Evolutionary conservation across 2,888 invertebrate species (phyloP).

Genomic region (Orthosia cruda): DNA sequence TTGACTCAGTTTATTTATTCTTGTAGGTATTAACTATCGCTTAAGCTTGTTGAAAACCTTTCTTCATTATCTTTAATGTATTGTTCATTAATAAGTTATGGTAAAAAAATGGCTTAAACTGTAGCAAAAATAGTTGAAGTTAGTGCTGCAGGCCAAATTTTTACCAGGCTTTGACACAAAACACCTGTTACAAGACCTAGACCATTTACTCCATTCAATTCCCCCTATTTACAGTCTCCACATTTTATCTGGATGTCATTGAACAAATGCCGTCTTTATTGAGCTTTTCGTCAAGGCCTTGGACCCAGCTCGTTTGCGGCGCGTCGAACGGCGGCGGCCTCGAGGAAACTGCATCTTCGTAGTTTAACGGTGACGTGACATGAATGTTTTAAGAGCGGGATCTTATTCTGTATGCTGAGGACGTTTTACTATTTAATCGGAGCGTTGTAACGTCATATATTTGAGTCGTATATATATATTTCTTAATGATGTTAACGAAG

Average conservation of each 20-base stretch:
- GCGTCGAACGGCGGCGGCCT: conserved; percentile 35
- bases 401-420: conserved; percentile 12
- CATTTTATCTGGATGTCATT: conserved; percentile 33
- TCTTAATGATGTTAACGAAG: not conserved
- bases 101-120: not conserved
- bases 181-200: not conserved
- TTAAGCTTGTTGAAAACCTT: no score
- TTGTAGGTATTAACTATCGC: no score
- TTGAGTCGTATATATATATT: not conserved
- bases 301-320: conserved; percentile 29
- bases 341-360: conserved; percentile 50
- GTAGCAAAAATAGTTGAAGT: not conserved
- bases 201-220: conserved; percentile 2
- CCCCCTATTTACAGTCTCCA: not conserved
- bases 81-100: no score
- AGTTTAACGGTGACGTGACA: conserved; percentile 43
- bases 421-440: conserved; percentile 12
- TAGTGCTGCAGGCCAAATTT: not conserved
- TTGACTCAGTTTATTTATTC: no score
- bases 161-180: not conserved
- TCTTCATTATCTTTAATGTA: not conserved
- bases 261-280: conserved; percentile 43
- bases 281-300: conserved; percentile 44
- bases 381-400: conserved; percentile 25
- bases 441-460: not conserved